Conservation (phyloP, 2,113 vertebrate species). For the Machaerirhynchus nigripectus region DNA sequence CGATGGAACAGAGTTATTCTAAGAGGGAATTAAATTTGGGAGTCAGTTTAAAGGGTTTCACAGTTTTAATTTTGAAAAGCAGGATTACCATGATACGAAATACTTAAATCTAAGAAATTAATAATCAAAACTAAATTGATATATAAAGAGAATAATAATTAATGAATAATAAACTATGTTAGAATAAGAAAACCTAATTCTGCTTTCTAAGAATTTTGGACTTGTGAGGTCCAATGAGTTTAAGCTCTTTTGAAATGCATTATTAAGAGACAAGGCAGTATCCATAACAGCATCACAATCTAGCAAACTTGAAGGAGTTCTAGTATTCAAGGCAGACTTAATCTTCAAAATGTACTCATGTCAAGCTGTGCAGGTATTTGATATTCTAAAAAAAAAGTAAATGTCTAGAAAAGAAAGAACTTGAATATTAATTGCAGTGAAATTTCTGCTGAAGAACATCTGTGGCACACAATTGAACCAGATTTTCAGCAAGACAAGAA, state of each 20-base stretch:
- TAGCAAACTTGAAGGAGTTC: background rate
- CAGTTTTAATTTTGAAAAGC: background rate
- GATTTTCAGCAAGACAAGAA: background rate
- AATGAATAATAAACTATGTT: background rate
- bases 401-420: background rate
- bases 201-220: background rate
- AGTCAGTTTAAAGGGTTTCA: background rate
- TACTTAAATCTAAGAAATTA: background rate
- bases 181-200: background rate
- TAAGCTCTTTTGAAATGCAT: background rate
- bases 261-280: background rate
- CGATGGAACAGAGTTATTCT: background rate
- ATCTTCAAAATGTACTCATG: background rate
- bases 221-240: background rate
- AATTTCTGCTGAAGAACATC: background rate
- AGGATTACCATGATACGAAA: background rate
- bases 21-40: background rate
- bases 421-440: background rate
- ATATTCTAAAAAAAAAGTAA: background rate
- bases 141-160: background rate
- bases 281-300: background rate
- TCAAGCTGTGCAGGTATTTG: background rate
- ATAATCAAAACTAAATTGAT: background rate
- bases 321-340: background rate
- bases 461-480: background rate